Conservation (phyloP, 2,113 vertebrate species). For the Pitta sordida region DNA sequence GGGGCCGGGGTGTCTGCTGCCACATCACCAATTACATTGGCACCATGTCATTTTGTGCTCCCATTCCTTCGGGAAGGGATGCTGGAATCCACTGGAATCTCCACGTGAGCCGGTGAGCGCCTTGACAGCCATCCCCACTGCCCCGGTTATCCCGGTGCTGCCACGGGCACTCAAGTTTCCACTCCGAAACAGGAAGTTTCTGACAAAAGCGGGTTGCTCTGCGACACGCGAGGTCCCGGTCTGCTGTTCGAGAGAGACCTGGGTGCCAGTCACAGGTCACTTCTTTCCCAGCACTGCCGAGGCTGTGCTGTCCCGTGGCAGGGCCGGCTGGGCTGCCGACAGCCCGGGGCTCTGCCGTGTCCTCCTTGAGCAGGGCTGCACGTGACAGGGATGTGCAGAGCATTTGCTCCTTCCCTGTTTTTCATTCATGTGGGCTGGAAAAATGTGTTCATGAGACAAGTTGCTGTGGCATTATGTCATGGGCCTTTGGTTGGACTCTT, state of each 20-base stretch:
- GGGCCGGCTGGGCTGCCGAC: not conserved
- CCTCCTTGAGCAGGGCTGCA: not conserved
- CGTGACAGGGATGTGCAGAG: constrained; percentile 18
- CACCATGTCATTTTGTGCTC: rapidly evolving
- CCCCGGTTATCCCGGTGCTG: not conserved
- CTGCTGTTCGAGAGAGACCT: not conserved
- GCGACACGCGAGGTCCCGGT: not conserved
- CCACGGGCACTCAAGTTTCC: not conserved
- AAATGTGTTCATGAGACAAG: constrained; percentile 68
- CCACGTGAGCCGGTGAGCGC: rapidly evolving
- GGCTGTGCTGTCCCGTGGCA: not conserved
- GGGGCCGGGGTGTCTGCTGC: not conserved
- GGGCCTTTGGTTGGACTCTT: constrained; percentile 54
- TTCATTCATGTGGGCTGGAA: constrained; percentile 71
- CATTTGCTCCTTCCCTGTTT: constrained; percentile 62
- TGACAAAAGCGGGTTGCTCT: not conserved
- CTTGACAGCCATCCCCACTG: rapidly evolving
- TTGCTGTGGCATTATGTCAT: constrained; percentile 69
- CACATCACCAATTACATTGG: not conserved
- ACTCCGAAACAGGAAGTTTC: constrained; percentile 11
- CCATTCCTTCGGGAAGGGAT: not conserved
- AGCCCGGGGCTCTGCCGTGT: not conserved
- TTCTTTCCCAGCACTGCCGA: not conserved
- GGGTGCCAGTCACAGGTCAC: constrained; percentile 33
- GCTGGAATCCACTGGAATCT: rapidly evolving